phyloP scores from a whole-genome alignment of 2,797 vertebrate genomes.

The Crocidura indochinensis region DNA sequence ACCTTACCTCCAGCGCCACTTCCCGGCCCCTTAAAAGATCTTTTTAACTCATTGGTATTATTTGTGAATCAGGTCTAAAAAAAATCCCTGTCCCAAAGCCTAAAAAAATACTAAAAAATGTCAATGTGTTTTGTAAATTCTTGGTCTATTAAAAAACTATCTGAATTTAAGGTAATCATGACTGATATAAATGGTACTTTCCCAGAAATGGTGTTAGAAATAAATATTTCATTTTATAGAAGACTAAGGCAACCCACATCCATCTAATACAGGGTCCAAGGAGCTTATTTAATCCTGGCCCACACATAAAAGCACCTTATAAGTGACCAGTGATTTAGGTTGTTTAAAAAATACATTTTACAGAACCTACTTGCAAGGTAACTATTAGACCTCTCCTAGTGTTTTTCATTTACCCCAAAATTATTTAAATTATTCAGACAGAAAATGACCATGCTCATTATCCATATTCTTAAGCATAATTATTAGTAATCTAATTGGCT shows the following conservation, averaged over 20 bases:
- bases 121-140: conserved; percentile 8
- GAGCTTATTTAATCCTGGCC: background rate
- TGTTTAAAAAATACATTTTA: background rate
- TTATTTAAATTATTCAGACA: background rate
- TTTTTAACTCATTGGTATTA: too few species aligned
- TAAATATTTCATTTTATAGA: background rate
- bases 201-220: background rate
- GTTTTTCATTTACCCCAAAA: background rate
- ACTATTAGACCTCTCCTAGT: accelerated
- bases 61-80: too few species aligned
- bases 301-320: background rate
- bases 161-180: background rate
- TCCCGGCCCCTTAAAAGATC: too few species aligned
- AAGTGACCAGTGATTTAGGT: background rate
- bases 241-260: background rate
- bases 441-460: background rate
- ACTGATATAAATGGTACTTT: background rate
- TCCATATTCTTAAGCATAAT: background rate
- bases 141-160: background rate
- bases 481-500: background rate
- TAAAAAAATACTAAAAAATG: too few species aligned
- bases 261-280: background rate
- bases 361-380: background rate
- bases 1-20: too few species aligned
- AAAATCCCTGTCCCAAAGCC: too few species aligned